Evolutionary conservation across 2,797 vertebrate genomes (phyloP), one percentile per base, ranked within the genome.

Genomic region (Carapus acus): DNA sequence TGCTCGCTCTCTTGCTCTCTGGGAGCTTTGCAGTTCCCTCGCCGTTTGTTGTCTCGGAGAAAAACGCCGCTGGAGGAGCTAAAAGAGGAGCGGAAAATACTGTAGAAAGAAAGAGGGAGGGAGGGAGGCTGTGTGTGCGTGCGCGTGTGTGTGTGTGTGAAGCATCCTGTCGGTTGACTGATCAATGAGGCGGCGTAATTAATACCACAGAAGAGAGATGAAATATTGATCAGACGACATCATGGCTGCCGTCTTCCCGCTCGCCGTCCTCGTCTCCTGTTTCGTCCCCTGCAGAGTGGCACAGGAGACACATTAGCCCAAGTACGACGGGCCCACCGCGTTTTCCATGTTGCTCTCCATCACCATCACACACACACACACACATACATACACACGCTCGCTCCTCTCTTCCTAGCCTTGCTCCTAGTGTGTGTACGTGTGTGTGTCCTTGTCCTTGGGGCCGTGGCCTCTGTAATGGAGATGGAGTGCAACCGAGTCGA

Each of bases 151-250:
- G 20, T 47, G 17, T 40, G 56, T 61, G 40, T 49, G 71, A 19
- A 51, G 20, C 52, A 43, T 74, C 49, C 42, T 77, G 73, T 79
- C 75, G 71, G 62, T 50, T 71, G 64, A 65, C 66, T 82, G 74
- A 83, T 84, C 76, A 77, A 76, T 80, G 67, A 69, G 50, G 50
- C 41, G 41, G 43, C 69, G 67, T 85, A 82, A 85, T 82, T 85
- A 81, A 85, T 79, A 74, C 55, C 43, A 61, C 67, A 54, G 57
- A 68, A 45, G 33, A 23, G 44, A 43, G 40, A 77, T 81, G 47
- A 83, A 81, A 73, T 81, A 81, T 83, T 76, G 72, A 86, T 83
- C 29, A 58, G 44, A 62, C 47, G 55, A 18, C 22, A 21, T 67
- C 36, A 37, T 60, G 22, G 15, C 21, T 19, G 17, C 37, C 7